Conservation (phyloP, 2,888 invertebrate genomes). For the Temnothorax ravouxi region DNA sequence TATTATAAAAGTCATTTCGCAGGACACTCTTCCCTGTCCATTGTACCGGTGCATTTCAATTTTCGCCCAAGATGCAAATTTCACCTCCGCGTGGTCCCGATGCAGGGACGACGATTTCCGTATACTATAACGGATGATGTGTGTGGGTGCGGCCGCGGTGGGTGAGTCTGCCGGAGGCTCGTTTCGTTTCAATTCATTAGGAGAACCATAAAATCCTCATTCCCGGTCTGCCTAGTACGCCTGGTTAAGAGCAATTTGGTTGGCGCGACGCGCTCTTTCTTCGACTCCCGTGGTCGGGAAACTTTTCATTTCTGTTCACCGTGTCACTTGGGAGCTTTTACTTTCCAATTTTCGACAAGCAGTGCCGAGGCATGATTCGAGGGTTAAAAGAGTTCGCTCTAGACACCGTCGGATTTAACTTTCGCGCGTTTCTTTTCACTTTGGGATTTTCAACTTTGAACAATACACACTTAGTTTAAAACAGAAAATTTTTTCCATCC, state of each 20-base stretch:
- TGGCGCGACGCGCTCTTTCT: conserved; percentile 61
- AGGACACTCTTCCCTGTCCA: conserved; percentile 78
- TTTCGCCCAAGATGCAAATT: conserved; percentile 83
- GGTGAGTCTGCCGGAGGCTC: conserved; percentile 71
- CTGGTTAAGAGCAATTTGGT: conserved; percentile 70
- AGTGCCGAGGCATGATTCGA: conserved; percentile 58
- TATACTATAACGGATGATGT: conserved; percentile 66
- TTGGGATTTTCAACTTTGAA: not conserved
- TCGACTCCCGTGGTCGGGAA: conserved; percentile 57
- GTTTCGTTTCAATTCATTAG: conserved; percentile 78
- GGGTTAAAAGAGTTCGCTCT: conserved; percentile 50
- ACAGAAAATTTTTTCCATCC: not conserved
- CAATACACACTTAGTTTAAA: not conserved
- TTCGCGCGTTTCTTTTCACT: conserved; percentile 35
- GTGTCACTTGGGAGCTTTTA: conserved; percentile 54
- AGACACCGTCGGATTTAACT: conserved; percentile 10
- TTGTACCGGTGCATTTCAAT: conserved; percentile 82
- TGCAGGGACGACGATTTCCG: conserved; percentile 62
- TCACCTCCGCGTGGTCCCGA: conserved; percentile 66
- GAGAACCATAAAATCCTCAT: conserved; percentile 73
- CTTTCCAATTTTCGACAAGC: conserved; percentile 61
- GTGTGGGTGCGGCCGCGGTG: conserved; percentile 61
- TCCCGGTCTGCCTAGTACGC: conserved; percentile 62
- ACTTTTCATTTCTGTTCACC: conserved; percentile 63
- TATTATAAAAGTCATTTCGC: conserved; percentile 84